phyloP scores from a whole-genome alignment of 2,888 invertebrate species.

The Chloromyia formosa region DNA sequence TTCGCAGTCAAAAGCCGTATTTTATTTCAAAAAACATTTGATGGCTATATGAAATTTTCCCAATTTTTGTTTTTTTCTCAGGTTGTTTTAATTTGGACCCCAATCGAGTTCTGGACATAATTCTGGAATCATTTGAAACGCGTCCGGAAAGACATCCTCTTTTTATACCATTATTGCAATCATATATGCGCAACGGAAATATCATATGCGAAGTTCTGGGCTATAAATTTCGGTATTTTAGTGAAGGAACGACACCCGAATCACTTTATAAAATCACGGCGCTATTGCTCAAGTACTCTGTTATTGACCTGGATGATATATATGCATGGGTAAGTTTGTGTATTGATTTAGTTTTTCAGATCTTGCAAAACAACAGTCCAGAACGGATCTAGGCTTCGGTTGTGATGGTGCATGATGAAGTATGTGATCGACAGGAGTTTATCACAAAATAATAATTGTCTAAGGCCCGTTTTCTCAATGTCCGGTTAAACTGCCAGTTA shows the following conservation, averaged over 20 bases:
- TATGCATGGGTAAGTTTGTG: slow-evolving; percentile 82
- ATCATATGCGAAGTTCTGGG: slow-evolving; percentile 95
- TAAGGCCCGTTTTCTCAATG: too few species aligned
- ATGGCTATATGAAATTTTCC: too few species aligned
- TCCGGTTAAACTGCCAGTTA: too few species aligned
- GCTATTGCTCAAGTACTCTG: slow-evolving; percentile 84
- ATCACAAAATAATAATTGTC: too few species aligned
- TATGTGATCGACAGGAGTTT: too few species aligned
- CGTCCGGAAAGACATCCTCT: slow-evolving; percentile 79
- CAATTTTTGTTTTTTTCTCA: slow-evolving; percentile 65
- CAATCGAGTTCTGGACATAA: slow-evolving; percentile 94
- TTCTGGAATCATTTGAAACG: slow-evolving; percentile 95
- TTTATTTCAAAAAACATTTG: too few species aligned
- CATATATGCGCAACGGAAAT: slow-evolving; percentile 87
- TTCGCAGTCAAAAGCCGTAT: too few species aligned
- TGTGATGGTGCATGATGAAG: too few species aligned
- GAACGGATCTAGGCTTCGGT: too few species aligned
- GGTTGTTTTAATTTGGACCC: slow-evolving; percentile 99
- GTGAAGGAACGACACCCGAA: slow-evolving; percentile 74
- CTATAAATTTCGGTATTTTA: slow-evolving; percentile 84
- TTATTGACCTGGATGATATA: slow-evolving; percentile 87
- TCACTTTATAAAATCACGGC: slow-evolving; percentile 91
- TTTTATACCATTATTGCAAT: slow-evolving; percentile 86
- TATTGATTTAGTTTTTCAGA: too few species aligned
- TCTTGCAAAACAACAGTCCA: too few species aligned